A percentile compares a stretch with the other conserved stretches of the same genome.
Conservation (phyloP, 2,797 vertebrate genomes). For the Heterohyrax brucei region DNA sequence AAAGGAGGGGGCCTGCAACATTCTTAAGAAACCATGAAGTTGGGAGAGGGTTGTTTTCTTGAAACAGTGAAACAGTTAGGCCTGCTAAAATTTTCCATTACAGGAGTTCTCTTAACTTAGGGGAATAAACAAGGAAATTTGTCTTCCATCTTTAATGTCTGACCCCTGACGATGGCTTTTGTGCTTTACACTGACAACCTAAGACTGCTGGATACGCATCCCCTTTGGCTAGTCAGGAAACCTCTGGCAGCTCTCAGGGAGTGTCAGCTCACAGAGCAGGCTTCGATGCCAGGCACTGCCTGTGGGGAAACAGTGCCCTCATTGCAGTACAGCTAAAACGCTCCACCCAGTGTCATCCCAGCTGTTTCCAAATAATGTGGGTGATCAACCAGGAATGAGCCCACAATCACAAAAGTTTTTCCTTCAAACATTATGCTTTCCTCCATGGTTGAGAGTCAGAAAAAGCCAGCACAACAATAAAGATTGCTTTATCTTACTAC, state of each 20-base stretch:
- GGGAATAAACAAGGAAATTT: background rate
- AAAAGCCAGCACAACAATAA: background rate
- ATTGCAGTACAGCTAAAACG: background rate
- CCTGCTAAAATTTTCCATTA: too few species aligned
- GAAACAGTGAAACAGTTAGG: too few species aligned
- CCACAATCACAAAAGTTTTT: background rate
- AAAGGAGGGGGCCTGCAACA: too few species aligned
- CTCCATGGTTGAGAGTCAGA: background rate
- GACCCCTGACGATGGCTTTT: background rate
- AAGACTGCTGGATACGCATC: background rate
- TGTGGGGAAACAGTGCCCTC: background rate
- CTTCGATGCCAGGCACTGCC: background rate
- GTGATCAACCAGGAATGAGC: background rate
- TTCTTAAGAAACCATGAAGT: too few species aligned
- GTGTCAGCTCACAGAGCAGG: background rate
- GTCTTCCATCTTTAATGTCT: background rate
- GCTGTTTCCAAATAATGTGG: background rate
- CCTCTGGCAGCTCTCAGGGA: background rate
- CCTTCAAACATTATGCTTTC: constrained; percentile 38
- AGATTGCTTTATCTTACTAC: background rate
- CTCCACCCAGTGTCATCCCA: background rate
- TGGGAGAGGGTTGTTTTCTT: too few species aligned
- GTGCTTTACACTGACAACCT: background rate
- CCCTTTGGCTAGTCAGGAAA: background rate
- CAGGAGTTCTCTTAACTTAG: background rate